Conservation (phyloP, 2,888 invertebrate genomes). For the Metopia argyrocephala region DNA sequence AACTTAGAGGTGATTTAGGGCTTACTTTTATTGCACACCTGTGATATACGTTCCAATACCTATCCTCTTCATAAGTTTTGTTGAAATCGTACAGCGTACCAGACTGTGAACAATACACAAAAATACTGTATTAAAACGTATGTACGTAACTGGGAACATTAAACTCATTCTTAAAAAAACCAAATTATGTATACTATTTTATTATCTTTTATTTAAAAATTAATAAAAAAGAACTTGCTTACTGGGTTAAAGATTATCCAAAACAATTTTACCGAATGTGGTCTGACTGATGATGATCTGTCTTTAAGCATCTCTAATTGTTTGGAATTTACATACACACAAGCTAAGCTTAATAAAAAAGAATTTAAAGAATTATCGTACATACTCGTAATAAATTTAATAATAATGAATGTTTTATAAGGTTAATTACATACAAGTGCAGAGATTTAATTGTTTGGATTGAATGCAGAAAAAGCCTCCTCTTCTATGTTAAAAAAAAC, state of each 20-base stretch:
- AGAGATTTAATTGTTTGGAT: conserved; percentile 23
- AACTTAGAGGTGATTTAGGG: too few species aligned
- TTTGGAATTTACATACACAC: conserved; percentile 25
- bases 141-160: too few species aligned
- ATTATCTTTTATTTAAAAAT: neutral
- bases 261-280: too few species aligned
- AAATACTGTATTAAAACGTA: too few species aligned
- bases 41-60: too few species aligned
- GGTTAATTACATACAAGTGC: conserved; percentile 36
- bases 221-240: neutral
- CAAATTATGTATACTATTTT: too few species aligned
- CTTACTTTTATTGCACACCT: too few species aligned
- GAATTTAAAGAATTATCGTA: conserved; percentile 39
- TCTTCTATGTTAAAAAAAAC: neutral
- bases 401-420: conserved; percentile 38
- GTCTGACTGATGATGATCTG: neutral
- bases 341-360: conserved; percentile 20
- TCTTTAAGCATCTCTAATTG: neutral
- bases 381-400: neutral
- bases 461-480: neutral
- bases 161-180: too few species aligned
- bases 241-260: neutral
- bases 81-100: too few species aligned
- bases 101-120: too few species aligned
- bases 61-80: too few species aligned